A percentile compares a stretch with the other conserved stretches of the same genome.
Conservation (phyloP, 2,797 vertebrate species). For the Spinibarbus caldwelli region DNA sequence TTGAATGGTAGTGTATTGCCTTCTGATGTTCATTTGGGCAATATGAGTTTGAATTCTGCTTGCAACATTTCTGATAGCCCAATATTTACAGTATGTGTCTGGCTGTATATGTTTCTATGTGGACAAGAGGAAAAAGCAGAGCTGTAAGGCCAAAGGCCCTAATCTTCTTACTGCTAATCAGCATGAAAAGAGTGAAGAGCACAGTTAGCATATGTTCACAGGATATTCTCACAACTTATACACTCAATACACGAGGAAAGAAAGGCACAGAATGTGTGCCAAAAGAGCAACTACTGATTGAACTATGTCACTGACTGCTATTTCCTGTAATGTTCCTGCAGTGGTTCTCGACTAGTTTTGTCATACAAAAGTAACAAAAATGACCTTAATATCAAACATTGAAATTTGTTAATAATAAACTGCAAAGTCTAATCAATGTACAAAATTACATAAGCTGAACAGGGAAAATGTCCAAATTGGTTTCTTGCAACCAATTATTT, state of each 20-base stretch:
- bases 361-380: background rate
- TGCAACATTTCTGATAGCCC: background rate
- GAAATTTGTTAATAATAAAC: background rate
- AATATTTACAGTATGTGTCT: background rate
- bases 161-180: slow-evolving; percentile 72
- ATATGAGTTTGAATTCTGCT: background rate
- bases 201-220: slow-evolving; percentile 62
- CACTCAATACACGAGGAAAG: slow-evolving; percentile 13
- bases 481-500: background rate
- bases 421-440: background rate
- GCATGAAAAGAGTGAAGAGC: slow-evolving; percentile 74
- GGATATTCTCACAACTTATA: slow-evolving; percentile 10
- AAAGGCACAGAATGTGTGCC: background rate
- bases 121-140: slow-evolving; percentile 65
- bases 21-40: background rate
- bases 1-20: background rate
- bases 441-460: no score
- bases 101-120: slow-evolving; percentile 39
- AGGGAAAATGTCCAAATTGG: background rate
- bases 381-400: background rate
- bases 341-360: slow-evolving; percentile 26
- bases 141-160: slow-evolving; percentile 70
- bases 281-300: background rate
- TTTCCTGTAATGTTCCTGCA: background rate
- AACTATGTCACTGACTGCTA: background rate